A percentile compares a stretch with the other conserved stretches of the same genome.
Conservation (phyloP, 2,888 invertebrate genomes). For the Troilus luridus region DNA sequence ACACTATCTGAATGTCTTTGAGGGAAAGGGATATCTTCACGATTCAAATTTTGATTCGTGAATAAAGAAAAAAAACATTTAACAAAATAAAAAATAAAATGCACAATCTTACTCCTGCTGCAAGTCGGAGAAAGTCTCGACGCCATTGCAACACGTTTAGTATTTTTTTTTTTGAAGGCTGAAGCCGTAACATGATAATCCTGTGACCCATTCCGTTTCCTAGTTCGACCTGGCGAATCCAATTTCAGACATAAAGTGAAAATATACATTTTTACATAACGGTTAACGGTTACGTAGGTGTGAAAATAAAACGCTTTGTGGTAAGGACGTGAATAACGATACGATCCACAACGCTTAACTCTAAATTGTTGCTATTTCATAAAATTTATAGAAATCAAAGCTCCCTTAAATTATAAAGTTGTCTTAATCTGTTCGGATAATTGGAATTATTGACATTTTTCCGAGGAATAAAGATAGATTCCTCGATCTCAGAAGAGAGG, state of each 20-base stretch:
- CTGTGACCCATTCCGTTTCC: conserved; percentile 15
- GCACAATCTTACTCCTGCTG: no score
- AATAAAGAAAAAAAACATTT: no score
- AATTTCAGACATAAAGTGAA: conserved; percentile 31
- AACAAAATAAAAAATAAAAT: no score
- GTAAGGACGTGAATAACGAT: background rate
- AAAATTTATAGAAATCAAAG: no score
- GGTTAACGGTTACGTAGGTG: conserved; percentile 8
- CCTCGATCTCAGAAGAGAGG: no score
- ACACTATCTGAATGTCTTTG: no score
- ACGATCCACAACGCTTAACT: background rate
- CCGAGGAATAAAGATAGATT: no score
- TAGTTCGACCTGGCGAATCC: conserved; percentile 1
- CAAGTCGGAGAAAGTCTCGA: background rate
- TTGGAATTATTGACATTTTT: no score
- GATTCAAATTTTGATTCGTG: no score
- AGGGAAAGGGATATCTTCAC: no score
- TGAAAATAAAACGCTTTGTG: background rate
- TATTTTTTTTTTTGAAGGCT: conserved; percentile 1
- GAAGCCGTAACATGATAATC: conserved; percentile 20
- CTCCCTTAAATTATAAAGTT: no score
- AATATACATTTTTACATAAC: background rate
- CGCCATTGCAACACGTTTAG: background rate
- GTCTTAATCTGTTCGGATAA: no score
- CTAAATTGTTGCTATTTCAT: background rate